Evolutionary conservation across 2,888 invertebrate species (phyloP), one percentile per base, ranked within the genome.

Genomic region (Leptopterna dolabrata): DNA sequence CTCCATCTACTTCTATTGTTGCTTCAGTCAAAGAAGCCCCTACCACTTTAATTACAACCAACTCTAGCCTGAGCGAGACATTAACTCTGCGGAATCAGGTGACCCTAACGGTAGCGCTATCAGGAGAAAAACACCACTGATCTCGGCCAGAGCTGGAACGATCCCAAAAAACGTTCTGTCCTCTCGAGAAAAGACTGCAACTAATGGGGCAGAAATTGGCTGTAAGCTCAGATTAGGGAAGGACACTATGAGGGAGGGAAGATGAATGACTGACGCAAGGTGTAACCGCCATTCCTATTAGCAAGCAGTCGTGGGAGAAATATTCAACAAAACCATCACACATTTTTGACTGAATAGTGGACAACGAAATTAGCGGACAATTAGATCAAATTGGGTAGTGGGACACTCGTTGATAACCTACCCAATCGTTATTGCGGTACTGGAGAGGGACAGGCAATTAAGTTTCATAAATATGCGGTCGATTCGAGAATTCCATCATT

Each of bases 141-240:
- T 73, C 41, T 73, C 41, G 36, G 41, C 29, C 30, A 73, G 36
- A 41, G 73, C 73, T 73, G 73, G 73, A 73, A 73, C 73, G 16
- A 41, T 36, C 73, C 73, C 73, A 73, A 73, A 73, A 73, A 63
- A 63, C 63, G 63, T 63, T 63, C 24, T 19, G 73, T 73, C 19
- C 41, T 73, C 30, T 36, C 36, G 30, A 36, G 36, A 30, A 78
- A 78, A 78, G 41, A 43, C 45, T 78, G 45, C 45, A 78, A 78
- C 78, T 78, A 78, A 78, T 78, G 78, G 78, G 78, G 78, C 78
- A 78, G 78, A 78, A 78, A 45, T 78, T 78, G 78, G 78, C 78
- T 78, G 78, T 78, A 78, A 78, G 78, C 78, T 78, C 78, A 41
- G 78, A 78, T 78, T 78, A 78, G 78, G 45, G 14, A 43, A 45